Base-by-base conservation (phyloP, 2,888 invertebrate species). In the Cerastis rubricosa region DNA sequence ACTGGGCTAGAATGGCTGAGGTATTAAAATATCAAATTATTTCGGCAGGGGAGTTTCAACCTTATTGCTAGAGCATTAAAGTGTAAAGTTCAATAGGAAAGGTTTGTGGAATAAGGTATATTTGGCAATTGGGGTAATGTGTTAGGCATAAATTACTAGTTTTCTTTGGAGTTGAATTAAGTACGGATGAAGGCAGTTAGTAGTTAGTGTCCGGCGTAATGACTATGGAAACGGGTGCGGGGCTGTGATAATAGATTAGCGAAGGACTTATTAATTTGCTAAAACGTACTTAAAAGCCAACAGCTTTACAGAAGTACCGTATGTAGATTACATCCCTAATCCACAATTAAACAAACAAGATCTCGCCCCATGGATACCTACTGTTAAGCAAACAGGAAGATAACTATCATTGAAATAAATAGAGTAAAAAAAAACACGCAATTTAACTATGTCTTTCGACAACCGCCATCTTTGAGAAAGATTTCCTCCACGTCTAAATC, bases 81-180 rank as follows among this genome's bases (percentile, higher is more conserved):
- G 85, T 84, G 73, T n/a, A 83, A 85, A 89, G 43, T 90, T 0
- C 17, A 47, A 14, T 57, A 6, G 5, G 17, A 35, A 25, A 68
- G 35, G 74, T 84, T 63, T 74, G 81, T 85, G 78, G 85, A 89
- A 78, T 89, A 89, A 90, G 92, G 89, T 91, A 90, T 88, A 91
- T 89, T 92, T 89, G 91, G 92, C 93, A 95, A 96, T 95, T 95
- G 93, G 94, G 95, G 93, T 94, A 95, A 95, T 94, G 93, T 90
- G 92, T 91, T 92, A 91, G 90, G 91, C 93, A 95, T 95, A 95
- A 95, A 96, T 95, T 94, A 94, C 92, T 92, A 94, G 93, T 94
- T 95, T 95, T 95, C 95, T 95, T 95, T 94, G 92, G 91, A 91
- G 91, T 89, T 91, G 90, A 92, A 94, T 94, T 94, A 94, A 94